Evolutionary conservation across 1,140 invertebrate species (phyloP).

Genomic region (Bombus confusus): DNA sequence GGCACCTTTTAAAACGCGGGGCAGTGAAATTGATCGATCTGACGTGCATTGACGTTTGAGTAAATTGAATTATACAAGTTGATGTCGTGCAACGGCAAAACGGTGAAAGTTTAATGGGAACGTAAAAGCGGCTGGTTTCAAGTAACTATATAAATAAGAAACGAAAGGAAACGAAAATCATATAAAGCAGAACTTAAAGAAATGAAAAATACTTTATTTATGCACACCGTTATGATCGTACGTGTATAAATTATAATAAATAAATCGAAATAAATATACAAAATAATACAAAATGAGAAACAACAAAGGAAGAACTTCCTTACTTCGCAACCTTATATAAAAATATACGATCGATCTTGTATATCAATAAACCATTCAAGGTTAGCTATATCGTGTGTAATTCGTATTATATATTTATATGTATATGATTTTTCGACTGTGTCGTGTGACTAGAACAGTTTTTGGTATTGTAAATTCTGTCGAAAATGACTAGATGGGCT

Average conservation of each 20-base stretch:
- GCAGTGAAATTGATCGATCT: slow-evolving; percentile 48
- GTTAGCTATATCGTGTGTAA: slow-evolving; percentile 1
- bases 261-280: neutral
- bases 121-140: slow-evolving; percentile 8
- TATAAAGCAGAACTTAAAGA: slow-evolving; percentile 31
- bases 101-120: slow-evolving; percentile 46
- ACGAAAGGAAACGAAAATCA: slow-evolving; percentile 38
- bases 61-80: slow-evolving; percentile 59
- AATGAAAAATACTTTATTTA: slow-evolving; percentile 47
- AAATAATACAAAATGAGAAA: slow-evolving; percentile 23
- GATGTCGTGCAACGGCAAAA: slow-evolving; percentile 51
- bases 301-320: slow-evolving; percentile 45
- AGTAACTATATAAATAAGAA: slow-evolving; percentile 28
- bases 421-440: slow-evolving; percentile 57
- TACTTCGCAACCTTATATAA: slow-evolving; percentile 59
- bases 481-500: slow-evolving; percentile 73
- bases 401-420: slow-evolving; percentile 24
- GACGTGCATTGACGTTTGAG: slow-evolving; percentile 18
- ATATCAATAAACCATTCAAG: slow-evolving; percentile 54
- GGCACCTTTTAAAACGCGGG: slow-evolving; percentile 61
- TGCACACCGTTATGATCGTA: slow-evolving; percentile 14
- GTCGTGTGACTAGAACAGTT: slow-evolving; percentile 73
- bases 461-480: slow-evolving; percentile 71
- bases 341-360: slow-evolving; percentile 58
- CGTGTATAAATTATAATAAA: slow-evolving; percentile 41